These are phyloP conservation scores for Anthoptus insignis DNA, from an alignment of 2,888 invertebrate species.

Conservation along the genomic window DNA sequence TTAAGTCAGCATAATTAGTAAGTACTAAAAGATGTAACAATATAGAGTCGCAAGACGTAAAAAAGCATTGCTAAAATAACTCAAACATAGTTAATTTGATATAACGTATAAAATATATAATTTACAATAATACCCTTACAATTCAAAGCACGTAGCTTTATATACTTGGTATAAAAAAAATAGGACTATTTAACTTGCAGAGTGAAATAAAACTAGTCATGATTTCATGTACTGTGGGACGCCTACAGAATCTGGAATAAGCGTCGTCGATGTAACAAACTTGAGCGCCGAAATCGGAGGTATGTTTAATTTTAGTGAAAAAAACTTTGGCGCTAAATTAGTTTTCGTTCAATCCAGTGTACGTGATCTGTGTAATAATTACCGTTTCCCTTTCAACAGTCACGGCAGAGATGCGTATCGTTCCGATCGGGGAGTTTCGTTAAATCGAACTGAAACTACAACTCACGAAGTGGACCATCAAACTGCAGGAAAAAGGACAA, in stretches of 20 bases:
- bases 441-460: constrained; percentile 82
- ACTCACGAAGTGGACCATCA: constrained; percentile 84
- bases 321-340: constrained; percentile 77
- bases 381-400: constrained; percentile 67
- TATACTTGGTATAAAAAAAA: constrained; percentile 4
- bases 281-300: constrained; percentile 48
- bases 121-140: not conserved
- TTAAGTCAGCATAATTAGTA: no score
- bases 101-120: no score
- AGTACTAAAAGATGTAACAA: no score
- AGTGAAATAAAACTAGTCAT: constrained; percentile 23
- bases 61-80: no score
- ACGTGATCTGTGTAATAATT: constrained; percentile 82
- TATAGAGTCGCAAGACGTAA: no score
- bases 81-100: no score
- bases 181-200: not conserved
- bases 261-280: constrained; percentile 14
- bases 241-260: constrained; percentile 22
- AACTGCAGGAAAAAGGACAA: constrained; percentile 86
- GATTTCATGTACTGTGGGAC: constrained; percentile 19
- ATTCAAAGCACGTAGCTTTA: not conserved
- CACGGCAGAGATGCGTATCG: constrained; percentile 76
- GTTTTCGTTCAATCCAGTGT: constrained; percentile 74
- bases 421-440: constrained; percentile 73
- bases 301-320: constrained; percentile 63